phyloP scores from a whole-genome alignment of 1,140 invertebrate species.

The Diuraphis noxia region DNA sequence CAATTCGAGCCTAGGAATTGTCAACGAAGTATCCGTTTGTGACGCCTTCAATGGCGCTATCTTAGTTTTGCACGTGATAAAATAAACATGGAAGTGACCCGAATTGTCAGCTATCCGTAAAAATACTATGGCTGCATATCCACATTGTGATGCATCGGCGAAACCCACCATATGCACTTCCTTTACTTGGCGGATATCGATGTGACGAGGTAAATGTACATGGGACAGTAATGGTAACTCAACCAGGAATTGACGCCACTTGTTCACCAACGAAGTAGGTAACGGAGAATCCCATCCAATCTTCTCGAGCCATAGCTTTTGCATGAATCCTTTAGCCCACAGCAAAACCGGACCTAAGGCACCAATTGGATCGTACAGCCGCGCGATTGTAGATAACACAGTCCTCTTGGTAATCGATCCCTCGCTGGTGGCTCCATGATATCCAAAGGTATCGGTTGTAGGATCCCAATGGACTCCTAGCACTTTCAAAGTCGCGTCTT shows the following conservation, averaged over 20 bases:
- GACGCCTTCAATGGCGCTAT: no score
- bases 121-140: constrained; percentile 24
- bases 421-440: neutral
- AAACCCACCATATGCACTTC: constrained; percentile 17
- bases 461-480: constrained; percentile 22
- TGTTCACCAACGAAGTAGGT: neutral
- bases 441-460: neutral
- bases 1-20: neutral
- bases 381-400: no score
- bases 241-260: neutral
- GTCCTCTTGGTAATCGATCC: no score
- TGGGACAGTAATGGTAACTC: neutral
- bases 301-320: no score
- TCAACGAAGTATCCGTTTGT: neutral
- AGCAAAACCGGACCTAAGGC: no score
- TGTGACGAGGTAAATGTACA: no score
- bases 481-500: neutral
- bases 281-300: neutral
- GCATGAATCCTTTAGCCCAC: no score
- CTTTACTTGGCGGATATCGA: neutral
- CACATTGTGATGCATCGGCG: constrained; percentile 24
- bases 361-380: no score
- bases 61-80: no score
- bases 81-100: constrained; percentile 32
- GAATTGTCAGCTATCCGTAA: neutral